These are phyloP conservation scores for Gavia stellata DNA, from an alignment of 2,113 vertebrate species.

Conservation along the genomic window DNA sequence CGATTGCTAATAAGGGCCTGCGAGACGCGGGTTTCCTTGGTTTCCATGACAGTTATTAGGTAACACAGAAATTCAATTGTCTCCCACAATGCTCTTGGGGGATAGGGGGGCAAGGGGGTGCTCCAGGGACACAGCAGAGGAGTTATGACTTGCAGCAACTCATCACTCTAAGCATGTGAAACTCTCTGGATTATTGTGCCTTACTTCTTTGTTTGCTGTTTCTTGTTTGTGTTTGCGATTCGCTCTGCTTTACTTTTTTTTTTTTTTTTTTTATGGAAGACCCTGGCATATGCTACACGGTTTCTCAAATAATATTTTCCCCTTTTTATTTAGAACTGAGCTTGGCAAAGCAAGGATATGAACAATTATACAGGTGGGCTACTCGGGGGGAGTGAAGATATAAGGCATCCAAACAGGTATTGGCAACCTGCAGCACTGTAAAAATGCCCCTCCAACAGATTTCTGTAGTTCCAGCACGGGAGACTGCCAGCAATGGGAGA, in stretches of 20 bases:
- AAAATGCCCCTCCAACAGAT: constrained; percentile 92
- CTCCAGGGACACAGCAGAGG: constrained; percentile 38
- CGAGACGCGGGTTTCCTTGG: constrained; percentile 69
- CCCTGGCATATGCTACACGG: constrained; percentile 4
- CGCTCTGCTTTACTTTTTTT: background rate
- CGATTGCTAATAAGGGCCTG: constrained; percentile 68
- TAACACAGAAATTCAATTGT: constrained; percentile 73
- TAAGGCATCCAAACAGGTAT: constrained; percentile 68
- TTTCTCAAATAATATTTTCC: constrained; percentile 68
- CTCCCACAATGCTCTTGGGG: constrained; percentile 66
- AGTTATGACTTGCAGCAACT: constrained; percentile 58
- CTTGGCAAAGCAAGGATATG: constrained; percentile 76
- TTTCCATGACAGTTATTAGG: constrained; percentile 82
- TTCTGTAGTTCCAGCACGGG: constrained; percentile 85
- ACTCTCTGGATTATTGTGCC: constrained; percentile 42
- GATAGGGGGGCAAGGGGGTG: constrained; percentile 10
- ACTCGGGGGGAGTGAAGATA: constrained; percentile 69
- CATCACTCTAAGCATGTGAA: constrained; percentile 24
- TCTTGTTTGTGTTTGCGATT: background rate
- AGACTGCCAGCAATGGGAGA: constrained; percentile 79
- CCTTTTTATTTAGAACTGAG: constrained; percentile 71
- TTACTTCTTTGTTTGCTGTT: background rate
- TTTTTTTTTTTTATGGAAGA: background rate
- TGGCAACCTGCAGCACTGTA: constrained; percentile 66
- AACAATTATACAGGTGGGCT: constrained; percentile 74